A percentile compares a stretch with the other conserved stretches of the same genome.
Evolutionary conservation across 1,140 invertebrate species (phyloP).

Genomic region (Stenopsyche tienmushanensis): DNA sequence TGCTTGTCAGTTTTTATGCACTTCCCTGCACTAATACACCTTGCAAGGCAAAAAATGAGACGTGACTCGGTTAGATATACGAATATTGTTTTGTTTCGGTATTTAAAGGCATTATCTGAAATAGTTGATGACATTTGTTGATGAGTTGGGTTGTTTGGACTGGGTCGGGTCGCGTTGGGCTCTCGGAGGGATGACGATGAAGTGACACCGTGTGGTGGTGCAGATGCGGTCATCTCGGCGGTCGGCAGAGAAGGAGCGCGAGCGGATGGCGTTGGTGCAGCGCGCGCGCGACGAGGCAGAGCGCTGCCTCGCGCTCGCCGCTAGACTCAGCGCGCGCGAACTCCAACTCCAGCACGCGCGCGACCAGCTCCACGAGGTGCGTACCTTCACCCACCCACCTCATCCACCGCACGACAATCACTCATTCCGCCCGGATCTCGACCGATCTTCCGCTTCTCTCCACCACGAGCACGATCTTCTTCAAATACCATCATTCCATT

Average conservation of each 20-base stretch:
- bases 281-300: constrained; percentile 89
- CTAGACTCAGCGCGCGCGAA: constrained; percentile 83
- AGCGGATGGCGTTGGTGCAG: constrained; percentile 83
- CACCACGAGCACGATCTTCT: not conserved
- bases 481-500: too few species aligned
- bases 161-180: too few species aligned
- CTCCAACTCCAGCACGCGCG: constrained; percentile 80
- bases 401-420: not conserved
- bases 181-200: not conserved
- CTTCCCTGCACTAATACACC: too few species aligned
- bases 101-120: too few species aligned
- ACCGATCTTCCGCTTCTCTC: not conserved
- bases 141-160: too few species aligned
- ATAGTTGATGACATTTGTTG: too few species aligned
- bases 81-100: too few species aligned
- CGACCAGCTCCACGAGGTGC: constrained; percentile 77
- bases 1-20: too few species aligned
- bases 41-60: too few species aligned
- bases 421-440: not conserved
- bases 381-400: constrained; percentile 33
- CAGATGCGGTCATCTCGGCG: constrained; percentile 64
- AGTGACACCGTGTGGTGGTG: constrained; percentile 41
- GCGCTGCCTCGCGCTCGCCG: constrained; percentile 78
- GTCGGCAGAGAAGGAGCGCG: constrained; percentile 81
- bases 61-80: too few species aligned